phyloP scores from a whole-genome alignment of 2,888 invertebrate genomes.

The Hirtodrosophila duncani region DNA sequence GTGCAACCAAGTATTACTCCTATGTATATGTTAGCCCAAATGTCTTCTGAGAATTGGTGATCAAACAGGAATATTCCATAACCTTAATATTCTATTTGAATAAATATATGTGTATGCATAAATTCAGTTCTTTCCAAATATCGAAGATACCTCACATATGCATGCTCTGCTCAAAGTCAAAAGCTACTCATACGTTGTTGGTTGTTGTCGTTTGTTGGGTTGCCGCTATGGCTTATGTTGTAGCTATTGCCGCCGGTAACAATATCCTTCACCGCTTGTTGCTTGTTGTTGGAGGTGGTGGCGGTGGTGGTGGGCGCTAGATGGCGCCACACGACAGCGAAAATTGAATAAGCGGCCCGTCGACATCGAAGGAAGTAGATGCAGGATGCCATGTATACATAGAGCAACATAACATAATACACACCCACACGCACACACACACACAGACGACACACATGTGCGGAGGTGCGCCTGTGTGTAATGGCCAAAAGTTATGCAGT shows the following conservation, averaged over 20 bases:
- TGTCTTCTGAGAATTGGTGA: no score
- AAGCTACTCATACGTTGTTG: no score
- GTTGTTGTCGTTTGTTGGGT: conserved; percentile 27
- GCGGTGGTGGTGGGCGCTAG: conserved; percentile 52
- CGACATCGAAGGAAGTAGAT: conserved; percentile 37
- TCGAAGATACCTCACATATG: no score
- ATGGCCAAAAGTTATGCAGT: conserved; percentile 60
- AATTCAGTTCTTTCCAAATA: no score
- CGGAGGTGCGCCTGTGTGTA: conserved; percentile 19
- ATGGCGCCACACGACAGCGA: conserved; percentile 64
- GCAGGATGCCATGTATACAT: conserved; percentile 63
- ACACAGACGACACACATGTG: conserved; percentile 14
- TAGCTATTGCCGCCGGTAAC: conserved; percentile 23
- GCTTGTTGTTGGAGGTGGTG: conserved; percentile 17
- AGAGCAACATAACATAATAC: conserved; percentile 25
- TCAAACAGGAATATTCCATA: no score
- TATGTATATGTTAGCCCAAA: no score
- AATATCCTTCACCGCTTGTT: conserved; percentile 23
- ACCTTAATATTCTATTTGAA: no score
- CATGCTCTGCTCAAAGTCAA: no score
- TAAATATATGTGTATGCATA: no score
- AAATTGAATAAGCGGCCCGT: conserved; percentile 63
- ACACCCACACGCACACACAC: conserved; percentile 11
- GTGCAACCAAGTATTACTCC: no score
- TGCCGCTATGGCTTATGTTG: conserved; percentile 44